Percentiles rank a stretch among this genome's conserved stretches.
Conservation (phyloP, 30 jellyfish, hydroid and myxozoan genomes). For the Hydractinia echinata region DNA sequence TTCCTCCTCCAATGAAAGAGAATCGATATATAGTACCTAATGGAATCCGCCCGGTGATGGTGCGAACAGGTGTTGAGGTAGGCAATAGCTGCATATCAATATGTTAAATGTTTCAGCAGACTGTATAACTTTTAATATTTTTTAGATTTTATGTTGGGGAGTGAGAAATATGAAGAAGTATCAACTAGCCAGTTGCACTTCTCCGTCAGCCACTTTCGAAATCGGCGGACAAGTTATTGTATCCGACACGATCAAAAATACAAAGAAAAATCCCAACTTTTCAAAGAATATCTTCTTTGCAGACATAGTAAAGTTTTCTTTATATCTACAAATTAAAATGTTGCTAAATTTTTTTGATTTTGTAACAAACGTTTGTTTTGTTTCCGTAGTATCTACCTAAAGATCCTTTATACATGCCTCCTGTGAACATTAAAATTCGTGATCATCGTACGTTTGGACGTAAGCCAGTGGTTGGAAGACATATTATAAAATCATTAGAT, state of each 20-base stretch:
- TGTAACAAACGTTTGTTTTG: neutral
- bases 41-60: conserved; percentile 97
- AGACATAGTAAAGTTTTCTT: conserved; percentile 61
- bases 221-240: conserved; percentile 72
- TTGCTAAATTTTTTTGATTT: neutral
- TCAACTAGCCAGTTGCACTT: conserved; percentile 78
- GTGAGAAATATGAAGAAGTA: conserved; percentile 93
- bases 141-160: conserved; percentile 71
- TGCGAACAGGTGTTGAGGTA: conserved; percentile 95
- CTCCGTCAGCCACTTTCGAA: conserved; percentile 82
- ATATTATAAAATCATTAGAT: conserved; percentile 73
- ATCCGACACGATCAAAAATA: conserved; percentile 72
- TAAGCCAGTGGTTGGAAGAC: conserved; percentile 89
- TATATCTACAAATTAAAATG: neutral
- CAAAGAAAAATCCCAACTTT: conserved; percentile 80
- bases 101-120: neutral
- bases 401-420: conserved; percentile 88
- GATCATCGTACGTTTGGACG: conserved; percentile 96
- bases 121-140: neutral
- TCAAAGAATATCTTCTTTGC: conserved; percentile 48
- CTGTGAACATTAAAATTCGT: conserved; percentile 68
- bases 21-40: conserved; percentile 83
- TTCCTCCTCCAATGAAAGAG: conserved; percentile 86
- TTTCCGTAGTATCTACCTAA: conserved; percentile 65
- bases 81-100: neutral